A percentile compares a stretch with the other conserved stretches of the same genome.
These are phyloP conservation scores for Andrena flavipes DNA, from an alignment of 2,888 invertebrate species.

Conservation along the genomic window DNA sequence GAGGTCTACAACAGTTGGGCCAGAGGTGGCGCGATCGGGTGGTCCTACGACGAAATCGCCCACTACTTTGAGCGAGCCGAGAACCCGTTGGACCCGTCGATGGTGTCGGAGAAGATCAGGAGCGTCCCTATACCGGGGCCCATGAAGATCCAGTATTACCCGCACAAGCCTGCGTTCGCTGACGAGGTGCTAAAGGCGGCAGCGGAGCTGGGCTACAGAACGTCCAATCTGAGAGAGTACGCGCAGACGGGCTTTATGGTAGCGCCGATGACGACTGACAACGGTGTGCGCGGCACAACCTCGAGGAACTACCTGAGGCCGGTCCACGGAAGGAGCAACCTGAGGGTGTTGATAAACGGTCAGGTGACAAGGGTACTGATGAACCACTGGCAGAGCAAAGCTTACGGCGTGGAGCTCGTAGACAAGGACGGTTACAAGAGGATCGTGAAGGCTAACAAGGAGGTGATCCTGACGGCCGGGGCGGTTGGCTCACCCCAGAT, in stretches of 20 bases:
- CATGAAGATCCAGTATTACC: conserved; percentile 80
- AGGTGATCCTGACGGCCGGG: conserved; percentile 86
- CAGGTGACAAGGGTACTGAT: conserved; percentile 84
- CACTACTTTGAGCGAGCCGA: conserved; percentile 86
- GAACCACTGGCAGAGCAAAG: conserved; percentile 81
- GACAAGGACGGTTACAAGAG: conserved; percentile 82
- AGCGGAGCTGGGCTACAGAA: conserved; percentile 82
- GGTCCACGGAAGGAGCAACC: conserved; percentile 82
- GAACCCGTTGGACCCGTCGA: conserved; percentile 78
- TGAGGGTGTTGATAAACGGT: conserved; percentile 85
- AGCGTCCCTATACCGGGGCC: conserved; percentile 71
- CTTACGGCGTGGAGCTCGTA: conserved; percentile 86
- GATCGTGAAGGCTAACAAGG: conserved; percentile 84
- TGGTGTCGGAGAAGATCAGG: conserved; percentile 71
- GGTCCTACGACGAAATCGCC: conserved; percentile 86
- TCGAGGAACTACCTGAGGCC: conserved; percentile 86
- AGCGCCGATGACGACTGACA: conserved; percentile 83
- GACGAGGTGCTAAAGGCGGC: conserved; percentile 79
- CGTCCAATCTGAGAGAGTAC: conserved; percentile 74
- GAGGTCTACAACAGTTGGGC: conserved; percentile 87
- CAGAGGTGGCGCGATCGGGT: conserved; percentile 85
- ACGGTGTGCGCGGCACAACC: conserved; percentile 86
- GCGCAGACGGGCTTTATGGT: conserved; percentile 83
- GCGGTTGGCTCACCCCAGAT: conserved; percentile 86
- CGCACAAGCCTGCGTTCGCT: conserved; percentile 78